Conservation (phyloP, 2,113 vertebrate species). For the Percina caprodes region DNA sequence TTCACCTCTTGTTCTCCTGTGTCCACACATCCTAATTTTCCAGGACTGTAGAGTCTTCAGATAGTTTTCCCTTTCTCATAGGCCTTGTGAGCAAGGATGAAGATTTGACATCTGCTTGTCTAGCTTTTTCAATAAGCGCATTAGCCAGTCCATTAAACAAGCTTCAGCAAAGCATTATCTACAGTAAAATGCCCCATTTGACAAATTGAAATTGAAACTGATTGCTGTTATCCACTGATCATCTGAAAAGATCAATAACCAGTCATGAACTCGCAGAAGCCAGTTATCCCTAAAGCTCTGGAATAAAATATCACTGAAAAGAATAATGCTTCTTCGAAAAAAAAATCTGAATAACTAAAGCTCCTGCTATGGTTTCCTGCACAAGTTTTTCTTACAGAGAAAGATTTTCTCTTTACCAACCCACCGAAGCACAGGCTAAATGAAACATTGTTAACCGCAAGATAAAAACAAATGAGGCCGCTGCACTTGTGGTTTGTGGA, state of each 20-base stretch:
- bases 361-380: constrained; percentile 9
- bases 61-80: neutral
- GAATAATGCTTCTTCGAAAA: neutral
- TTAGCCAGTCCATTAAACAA: constrained; percentile 1
- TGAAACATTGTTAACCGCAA: constrained; percentile 54
- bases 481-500: constrained; percentile 46
- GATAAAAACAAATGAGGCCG: constrained; percentile 71
- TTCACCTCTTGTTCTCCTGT: neutral
- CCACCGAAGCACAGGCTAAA: constrained; percentile 38
- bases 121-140: constrained; percentile 1
- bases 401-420: constrained; percentile 24
- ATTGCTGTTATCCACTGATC: neutral
- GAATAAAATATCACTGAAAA: neutral
- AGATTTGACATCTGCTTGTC: neutral
- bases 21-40: neutral
- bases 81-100: neutral
- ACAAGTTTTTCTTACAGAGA: neutral
- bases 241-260: constrained; percentile 23
- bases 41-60: neutral
- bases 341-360: constrained; percentile 16
- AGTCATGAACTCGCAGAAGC: neutral
- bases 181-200: constrained; percentile 29
- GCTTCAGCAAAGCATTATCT: constrained; percentile 8
- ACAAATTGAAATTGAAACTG: neutral
- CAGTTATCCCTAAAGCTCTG: neutral